These are phyloP conservation scores for Melangyna quadrimaculata DNA, from an alignment of 2,888 invertebrate genomes.

Conservation along the genomic window DNA sequence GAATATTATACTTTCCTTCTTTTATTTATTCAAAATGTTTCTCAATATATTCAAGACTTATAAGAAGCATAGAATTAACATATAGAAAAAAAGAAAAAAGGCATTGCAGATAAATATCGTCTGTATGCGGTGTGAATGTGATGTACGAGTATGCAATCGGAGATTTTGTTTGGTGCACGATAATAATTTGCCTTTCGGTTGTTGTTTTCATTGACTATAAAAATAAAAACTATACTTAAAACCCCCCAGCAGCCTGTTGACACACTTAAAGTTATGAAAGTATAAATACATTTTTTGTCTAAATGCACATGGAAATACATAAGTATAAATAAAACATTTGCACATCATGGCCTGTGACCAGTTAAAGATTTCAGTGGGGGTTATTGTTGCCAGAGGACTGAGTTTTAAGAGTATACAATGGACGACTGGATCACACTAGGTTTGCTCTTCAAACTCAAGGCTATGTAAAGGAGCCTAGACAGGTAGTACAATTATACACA, in stretches of 20 bases:
- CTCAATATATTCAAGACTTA: background rate
- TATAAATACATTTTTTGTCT: constrained; percentile 41
- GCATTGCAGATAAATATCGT: background rate
- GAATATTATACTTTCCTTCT: background rate
- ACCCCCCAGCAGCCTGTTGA: constrained; percentile 50
- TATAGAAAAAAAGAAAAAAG: background rate
- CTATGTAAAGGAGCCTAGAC: no score
- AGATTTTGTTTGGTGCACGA: constrained; percentile 14
- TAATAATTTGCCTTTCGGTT: constrained; percentile 46
- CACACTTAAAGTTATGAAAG: constrained; percentile 62
- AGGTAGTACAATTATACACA: no score
- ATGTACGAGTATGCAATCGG: constrained; percentile 11
- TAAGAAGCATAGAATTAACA: constrained; percentile 1
- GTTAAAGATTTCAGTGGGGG: background rate
- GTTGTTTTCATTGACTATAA: constrained; percentile 33
- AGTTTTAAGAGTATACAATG: no score
- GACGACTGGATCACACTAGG: no score
- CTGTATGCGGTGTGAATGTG: background rate
- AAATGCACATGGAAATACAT: background rate
- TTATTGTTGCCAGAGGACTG: no score
- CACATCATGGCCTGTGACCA: background rate
- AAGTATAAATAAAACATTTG: background rate
- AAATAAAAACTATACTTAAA: constrained; percentile 6
- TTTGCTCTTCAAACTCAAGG: no score
- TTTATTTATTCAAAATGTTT: background rate